These are phyloP conservation scores for Hippocampus zosterae DNA, from an alignment of 2,113 vertebrate species.

Conservation along the genomic window DNA sequence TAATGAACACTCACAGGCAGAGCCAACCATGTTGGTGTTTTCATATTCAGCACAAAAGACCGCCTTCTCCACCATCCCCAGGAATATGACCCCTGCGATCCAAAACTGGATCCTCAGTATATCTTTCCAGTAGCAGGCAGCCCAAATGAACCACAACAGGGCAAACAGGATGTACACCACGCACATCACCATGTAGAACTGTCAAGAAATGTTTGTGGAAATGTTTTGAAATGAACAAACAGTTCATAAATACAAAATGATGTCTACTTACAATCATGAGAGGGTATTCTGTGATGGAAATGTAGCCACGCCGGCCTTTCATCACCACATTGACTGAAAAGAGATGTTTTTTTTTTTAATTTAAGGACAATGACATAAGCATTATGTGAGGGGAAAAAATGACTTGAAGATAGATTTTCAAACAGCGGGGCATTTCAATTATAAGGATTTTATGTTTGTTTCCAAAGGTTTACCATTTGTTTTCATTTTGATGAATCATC, in stretches of 20 bases:
- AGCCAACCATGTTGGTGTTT: conserved; percentile 79
- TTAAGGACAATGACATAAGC: not conserved
- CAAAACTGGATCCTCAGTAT: conserved; percentile 87
- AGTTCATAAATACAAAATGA: not conserved
- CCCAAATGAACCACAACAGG: conserved; percentile 82
- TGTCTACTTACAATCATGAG: conserved; percentile 84
- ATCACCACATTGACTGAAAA: conserved; percentile 79
- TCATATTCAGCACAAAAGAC: conserved; percentile 87
- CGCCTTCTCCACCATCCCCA: conserved; percentile 88
- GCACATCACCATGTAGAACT: conserved; percentile 91
- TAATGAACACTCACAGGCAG: conserved; percentile 73
- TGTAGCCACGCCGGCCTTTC: conserved; percentile 81
- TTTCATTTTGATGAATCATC: not conserved
- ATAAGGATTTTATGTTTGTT: not conserved
- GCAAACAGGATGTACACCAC: conserved; percentile 81
- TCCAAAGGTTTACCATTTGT: not conserved
- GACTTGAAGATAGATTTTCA: not conserved
- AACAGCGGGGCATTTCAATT: not conserved
- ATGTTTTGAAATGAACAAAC: not conserved
- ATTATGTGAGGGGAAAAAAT: not conserved
- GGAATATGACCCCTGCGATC: conserved; percentile 85
- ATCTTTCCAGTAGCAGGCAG: conserved; percentile 87
- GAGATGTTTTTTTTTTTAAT: not conserved
- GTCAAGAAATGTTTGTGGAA: conserved; percentile 1
- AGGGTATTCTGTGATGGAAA: conserved; percentile 86